Conservation (phyloP, 1,140 invertebrate genomes). For the Lepeophtheirus salmonis region DNA sequence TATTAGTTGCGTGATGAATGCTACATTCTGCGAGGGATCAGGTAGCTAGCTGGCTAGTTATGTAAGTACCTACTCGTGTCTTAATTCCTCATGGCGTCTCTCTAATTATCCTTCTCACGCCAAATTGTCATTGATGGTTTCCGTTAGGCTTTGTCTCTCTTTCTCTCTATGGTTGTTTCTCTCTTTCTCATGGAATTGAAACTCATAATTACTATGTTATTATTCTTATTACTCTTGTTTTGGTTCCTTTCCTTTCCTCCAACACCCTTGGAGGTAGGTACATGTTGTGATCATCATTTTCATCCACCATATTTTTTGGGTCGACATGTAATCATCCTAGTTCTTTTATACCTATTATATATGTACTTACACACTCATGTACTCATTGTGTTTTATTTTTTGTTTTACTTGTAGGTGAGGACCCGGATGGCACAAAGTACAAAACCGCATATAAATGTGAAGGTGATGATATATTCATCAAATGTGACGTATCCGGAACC, state of each 20-base stretch:
- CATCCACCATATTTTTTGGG: neutral
- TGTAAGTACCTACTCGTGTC: neutral
- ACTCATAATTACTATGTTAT: neutral
- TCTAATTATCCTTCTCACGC: neutral
- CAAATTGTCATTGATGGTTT: neutral
- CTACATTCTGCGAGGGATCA: too few relatives aligned
- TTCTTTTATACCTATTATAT: too few relatives aligned
- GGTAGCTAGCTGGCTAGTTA: too few relatives aligned
- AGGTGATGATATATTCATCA: constrained; percentile 63
- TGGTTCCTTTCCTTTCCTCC: too few relatives aligned
- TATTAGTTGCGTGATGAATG: too few relatives aligned
- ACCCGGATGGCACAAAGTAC: constrained; percentile 31
- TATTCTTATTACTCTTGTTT: neutral
- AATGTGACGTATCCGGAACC: constrained; percentile 61
- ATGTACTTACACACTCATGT: too few relatives aligned
- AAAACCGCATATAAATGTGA: constrained; percentile 83
- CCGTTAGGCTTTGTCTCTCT: neutral
- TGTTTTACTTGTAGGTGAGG: constrained; percentile 18
- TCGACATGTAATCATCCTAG: neutral
- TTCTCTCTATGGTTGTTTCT: neutral
- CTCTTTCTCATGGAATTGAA: neutral
- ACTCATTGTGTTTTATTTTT: too few relatives aligned
- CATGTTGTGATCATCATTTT: too few relatives aligned
- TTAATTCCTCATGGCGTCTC: neutral
- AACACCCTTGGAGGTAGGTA: too few relatives aligned